phyloP scores from a whole-genome alignment of 1,140 invertebrate genomes.

The Cardiocondyla obscurior region DNA sequence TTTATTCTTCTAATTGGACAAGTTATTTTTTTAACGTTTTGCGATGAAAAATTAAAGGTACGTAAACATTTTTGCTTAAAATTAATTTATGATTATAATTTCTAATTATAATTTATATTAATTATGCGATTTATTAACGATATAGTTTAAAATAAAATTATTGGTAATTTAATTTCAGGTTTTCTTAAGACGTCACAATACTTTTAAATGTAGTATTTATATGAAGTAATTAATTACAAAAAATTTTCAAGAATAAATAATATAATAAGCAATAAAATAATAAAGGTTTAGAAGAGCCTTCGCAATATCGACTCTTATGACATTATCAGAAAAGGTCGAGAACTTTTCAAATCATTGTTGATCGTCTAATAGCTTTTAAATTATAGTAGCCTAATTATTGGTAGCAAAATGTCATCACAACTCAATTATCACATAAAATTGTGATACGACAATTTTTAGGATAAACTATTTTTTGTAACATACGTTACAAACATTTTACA shows the following conservation, averaged over 20 bases:
- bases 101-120: not conserved
- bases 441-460: not conserved
- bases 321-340: constrained; percentile 69
- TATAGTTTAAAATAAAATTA: not conserved
- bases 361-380: not conserved
- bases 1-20: no score
- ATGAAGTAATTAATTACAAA: constrained; percentile 1
- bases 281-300: not conserved
- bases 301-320: constrained; percentile 54
- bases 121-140: not conserved
- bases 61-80: no score
- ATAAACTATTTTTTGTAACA: no score
- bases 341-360: constrained; percentile 4
- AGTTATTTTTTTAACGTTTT: no score
- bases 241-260: constrained; percentile 30
- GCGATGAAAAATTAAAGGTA: not conserved
- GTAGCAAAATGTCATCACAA: not conserved
- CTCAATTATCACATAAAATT: not conserved
- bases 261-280: not conserved
- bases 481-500: no score
- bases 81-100: no score
- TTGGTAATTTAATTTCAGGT: not conserved
- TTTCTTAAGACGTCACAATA: no score
- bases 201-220: no score
- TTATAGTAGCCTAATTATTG: not conserved